phyloP scores from a whole-genome alignment of 1,140 invertebrate species.

The Mylabris phalerata region DNA sequence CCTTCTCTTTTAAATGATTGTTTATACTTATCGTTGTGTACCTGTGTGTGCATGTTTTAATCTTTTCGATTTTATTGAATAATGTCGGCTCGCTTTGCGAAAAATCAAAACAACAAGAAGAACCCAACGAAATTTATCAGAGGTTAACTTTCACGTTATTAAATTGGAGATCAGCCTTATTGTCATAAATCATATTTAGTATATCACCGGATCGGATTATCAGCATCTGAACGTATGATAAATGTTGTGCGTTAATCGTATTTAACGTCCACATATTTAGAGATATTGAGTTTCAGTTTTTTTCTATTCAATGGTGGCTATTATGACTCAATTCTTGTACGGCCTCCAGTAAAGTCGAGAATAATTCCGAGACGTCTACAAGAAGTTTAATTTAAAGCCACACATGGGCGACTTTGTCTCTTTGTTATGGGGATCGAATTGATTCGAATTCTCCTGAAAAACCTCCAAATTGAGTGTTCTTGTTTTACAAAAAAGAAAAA shows the following conservation, averaged over 20 bases:
- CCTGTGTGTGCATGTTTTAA: constrained; percentile 8
- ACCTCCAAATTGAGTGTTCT: no score
- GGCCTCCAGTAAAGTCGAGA: no score
- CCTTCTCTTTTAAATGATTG: no score
- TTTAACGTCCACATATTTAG: constrained; percentile 9
- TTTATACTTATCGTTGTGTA: neutral
- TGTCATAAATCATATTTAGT: constrained; percentile 18
- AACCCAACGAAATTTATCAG: constrained; percentile 6
- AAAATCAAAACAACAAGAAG: constrained; percentile 1
- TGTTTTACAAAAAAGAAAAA: no score
- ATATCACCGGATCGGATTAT: constrained; percentile 16
- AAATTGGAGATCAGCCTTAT: constrained; percentile 11
- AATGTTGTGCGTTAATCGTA: constrained; percentile 11
- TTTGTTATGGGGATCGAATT: no score
- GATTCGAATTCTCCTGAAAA: no score
- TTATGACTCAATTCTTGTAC: constrained; percentile 2
- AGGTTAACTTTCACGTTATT: constrained; percentile 16
- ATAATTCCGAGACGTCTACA: no score
- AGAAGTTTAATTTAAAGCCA: no score
- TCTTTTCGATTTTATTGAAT: constrained; percentile 12
- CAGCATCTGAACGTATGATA: constrained; percentile 11
- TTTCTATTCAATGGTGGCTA: constrained; percentile 1
- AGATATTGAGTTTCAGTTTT: constrained; percentile 11
- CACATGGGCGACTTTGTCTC: no score
- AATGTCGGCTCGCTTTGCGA: constrained; percentile 8